These are phyloP conservation scores for Meloe dianella DNA, from an alignment of 2,888 invertebrate genomes.

Conservation along the genomic window DNA sequence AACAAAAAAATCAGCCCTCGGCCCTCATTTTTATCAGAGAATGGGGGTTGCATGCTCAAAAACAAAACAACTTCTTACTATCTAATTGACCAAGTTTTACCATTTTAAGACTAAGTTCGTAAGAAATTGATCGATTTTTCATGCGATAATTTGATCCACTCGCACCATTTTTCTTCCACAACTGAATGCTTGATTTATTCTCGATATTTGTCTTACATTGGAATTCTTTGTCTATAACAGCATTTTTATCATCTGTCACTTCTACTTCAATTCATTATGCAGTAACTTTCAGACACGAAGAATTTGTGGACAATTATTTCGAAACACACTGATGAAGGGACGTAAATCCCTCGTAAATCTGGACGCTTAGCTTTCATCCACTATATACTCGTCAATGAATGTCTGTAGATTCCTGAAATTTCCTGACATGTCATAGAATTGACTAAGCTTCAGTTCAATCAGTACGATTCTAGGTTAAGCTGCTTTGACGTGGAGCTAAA, in stretches of 20 bases:
- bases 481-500: conserved; percentile 2
- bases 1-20: no score
- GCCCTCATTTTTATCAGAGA: no score
- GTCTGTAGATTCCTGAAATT: not conserved
- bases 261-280: not conserved
- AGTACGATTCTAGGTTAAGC: not conserved
- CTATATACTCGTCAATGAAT: not conserved
- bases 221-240: not conserved
- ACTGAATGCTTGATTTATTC: not conserved
- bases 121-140: not conserved
- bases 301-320: no score
- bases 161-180: not conserved
- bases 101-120: no score
- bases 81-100: no score
- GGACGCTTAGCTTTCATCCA: no score
- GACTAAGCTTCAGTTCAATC: not conserved
- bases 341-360: no score
- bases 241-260: not conserved
- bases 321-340: no score
- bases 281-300: no score
- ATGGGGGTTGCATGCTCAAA: no score
- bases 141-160: not conserved
- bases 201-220: conserved; percentile 5
- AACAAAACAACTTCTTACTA: no score
- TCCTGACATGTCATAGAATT: not conserved